Evolutionary conservation across 2,888 invertebrate genomes (phyloP).

Genomic region (Thymelicus lineola): DNA sequence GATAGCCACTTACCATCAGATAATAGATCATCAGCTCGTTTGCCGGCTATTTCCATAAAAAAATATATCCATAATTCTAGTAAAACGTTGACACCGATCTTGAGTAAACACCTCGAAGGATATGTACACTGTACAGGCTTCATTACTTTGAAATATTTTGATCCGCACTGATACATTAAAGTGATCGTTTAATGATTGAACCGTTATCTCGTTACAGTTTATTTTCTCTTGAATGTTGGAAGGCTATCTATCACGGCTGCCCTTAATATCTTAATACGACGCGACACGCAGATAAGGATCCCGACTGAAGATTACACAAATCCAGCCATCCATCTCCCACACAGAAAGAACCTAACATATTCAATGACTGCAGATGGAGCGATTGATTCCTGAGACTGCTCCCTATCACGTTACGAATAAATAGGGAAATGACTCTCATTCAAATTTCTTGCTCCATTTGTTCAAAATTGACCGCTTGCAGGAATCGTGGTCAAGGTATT

Average conservation of each 20-base stretch:
- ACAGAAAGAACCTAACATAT: constrained; percentile 11
- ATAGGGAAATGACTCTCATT: background rate
- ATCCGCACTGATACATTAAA: background rate
- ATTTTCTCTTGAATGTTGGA: constrained; percentile 1
- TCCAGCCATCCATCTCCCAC: constrained; percentile 23
- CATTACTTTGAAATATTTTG: too few species aligned
- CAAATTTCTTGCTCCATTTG: constrained; percentile 11
- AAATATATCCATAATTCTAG: too few species aligned
- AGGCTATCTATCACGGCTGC: constrained; percentile 4
- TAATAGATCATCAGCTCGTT: too few species aligned
- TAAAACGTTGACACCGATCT: too few species aligned
- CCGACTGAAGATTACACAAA: constrained; percentile 21
- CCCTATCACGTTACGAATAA: background rate
- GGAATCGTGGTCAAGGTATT: too few species aligned
- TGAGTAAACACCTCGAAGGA: too few species aligned
- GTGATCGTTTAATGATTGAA: background rate
- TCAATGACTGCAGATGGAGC: constrained; percentile 11
- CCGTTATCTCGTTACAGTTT: background rate
- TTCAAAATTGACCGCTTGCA: background rate
- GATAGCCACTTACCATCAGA: too few species aligned
- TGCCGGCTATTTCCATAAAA: too few species aligned
- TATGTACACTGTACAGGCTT: too few species aligned
- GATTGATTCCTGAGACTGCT: constrained; percentile 2
- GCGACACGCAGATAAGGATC: constrained; percentile 29
- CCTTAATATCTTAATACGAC: constrained; percentile 25